These are phyloP conservation scores for Bembecia ichneumoniformis DNA, from an alignment of 2,888 invertebrate genomes.

Conservation along the genomic window DNA sequence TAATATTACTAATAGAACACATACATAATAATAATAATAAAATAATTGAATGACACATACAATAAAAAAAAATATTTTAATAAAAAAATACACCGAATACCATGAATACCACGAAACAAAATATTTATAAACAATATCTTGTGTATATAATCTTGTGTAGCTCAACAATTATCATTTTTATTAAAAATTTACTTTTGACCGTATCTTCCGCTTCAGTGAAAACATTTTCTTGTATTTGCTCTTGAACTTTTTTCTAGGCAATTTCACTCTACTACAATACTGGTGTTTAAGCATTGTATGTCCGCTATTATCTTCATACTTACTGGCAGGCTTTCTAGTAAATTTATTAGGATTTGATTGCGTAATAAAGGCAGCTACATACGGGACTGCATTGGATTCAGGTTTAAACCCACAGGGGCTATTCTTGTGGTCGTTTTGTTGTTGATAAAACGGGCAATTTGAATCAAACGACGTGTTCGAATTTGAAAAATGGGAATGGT, in stretches of 20 bases:
- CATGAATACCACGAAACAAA: no score
- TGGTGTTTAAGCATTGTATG: no score
- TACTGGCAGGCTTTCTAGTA: no score
- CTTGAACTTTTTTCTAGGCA: conserved; percentile 29
- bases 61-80: no score
- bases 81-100: no score
- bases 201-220: conserved; percentile 29
- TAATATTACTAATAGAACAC: no score
- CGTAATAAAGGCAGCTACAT: conserved; percentile 24
- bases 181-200: conserved; percentile 16
- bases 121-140: no score
- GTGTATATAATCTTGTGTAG: no score
- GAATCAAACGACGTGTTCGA: conserved; percentile 32
- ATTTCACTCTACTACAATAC: conserved; percentile 14
- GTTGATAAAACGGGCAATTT: conserved; percentile 35
- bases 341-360: neutral
- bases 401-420: conserved; percentile 26
- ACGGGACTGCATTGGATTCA: conserved; percentile 20
- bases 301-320: no score
- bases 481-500: conserved; percentile 9
- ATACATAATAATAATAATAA: no score
- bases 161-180: no score
- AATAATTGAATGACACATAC: no score
- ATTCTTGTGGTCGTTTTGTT: conserved; percentile 9
- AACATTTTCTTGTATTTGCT: conserved; percentile 40